Base-by-base conservation (phyloP, 30 jellyfish, hydroid and myxozoan species). In the Aurelia coerulea region DNA sequence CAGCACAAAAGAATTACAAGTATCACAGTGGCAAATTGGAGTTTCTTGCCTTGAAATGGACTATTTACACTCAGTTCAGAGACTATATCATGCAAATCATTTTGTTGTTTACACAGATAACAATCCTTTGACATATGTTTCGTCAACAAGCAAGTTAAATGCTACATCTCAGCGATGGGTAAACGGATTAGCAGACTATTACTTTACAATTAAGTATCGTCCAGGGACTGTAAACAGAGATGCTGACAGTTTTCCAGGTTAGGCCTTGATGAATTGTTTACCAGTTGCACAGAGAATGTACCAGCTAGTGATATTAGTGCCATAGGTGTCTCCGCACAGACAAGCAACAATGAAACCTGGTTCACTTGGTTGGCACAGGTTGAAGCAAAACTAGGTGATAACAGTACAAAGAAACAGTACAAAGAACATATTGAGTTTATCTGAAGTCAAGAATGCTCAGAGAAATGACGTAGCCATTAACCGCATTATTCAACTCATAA, bases 191-290 rank as follows among this genome's bases (percentile, higher is more conserved):
- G 84, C 95, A 42, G 78, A 85, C 51, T 85, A 49, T 41, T 74
- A 85, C 90, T 85, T 85, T 63, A 60, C 83, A 17, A 85, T 85
- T 7, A 56, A 54, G 39, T 85, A 85, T 52, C 89, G 90, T 59
- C 90, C 83, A 10, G 91, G 91, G n/a, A 66, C 68, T 37, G 51
- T 23, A 65, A 81, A 81, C 68, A 67, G 75, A 42, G 95, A 73
- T 62, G 90, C 95, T 39, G 95, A 85, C 67, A 37, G 89, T 54
- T 65, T 85, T 85, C 90, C n/a, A 60, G 90, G 39, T 62, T 82
- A 42, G 62, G 80, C 34, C 71, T 80, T 14, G 83, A 66, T 37
- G 85, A 74, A 35, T 39, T 79, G 80, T 13, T 79, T 34, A 65
- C 79, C 16, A 62, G 69, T 33, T 81, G 74, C 68, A 81, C 84